phyloP scores from a whole-genome alignment of 2,797 vertebrate genomes.

The Gobio occitaniae region DNA sequence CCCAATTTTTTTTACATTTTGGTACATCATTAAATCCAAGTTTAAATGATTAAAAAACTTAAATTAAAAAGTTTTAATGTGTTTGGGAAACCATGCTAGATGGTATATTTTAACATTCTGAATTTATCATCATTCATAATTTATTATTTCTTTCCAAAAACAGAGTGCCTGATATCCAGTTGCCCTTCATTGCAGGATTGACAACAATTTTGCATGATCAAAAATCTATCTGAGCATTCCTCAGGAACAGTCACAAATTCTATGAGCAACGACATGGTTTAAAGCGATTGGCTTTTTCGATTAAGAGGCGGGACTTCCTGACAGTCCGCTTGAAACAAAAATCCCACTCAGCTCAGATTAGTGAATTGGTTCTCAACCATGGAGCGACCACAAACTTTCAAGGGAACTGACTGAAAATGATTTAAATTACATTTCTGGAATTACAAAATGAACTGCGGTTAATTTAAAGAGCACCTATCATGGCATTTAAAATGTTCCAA shows the following conservation, averaged over 20 bases:
- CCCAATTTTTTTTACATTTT: background rate
- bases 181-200: background rate
- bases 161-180: background rate
- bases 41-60: background rate
- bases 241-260: background rate
- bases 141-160: background rate
- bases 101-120: background rate
- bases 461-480: too few species aligned
- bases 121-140: constrained; percentile 6
- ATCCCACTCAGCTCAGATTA: background rate
- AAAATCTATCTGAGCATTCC: background rate
- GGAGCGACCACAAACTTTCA: background rate
- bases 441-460: background rate
- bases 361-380: background rate
- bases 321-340: background rate
- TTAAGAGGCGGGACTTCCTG: background rate
- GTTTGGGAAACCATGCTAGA: background rate
- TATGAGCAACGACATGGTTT: background rate
- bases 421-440: background rate
- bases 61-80: background rate
- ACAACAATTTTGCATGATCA: background rate
- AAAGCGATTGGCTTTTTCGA: background rate
- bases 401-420: background rate
- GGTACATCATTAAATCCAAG: background rate
- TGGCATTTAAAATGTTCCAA: too few species aligned